Percentiles rank a stretch among this genome's conserved stretches.
Conservation (phyloP, 2,888 invertebrate species). For the Rhaphigaster nebulosa region DNA sequence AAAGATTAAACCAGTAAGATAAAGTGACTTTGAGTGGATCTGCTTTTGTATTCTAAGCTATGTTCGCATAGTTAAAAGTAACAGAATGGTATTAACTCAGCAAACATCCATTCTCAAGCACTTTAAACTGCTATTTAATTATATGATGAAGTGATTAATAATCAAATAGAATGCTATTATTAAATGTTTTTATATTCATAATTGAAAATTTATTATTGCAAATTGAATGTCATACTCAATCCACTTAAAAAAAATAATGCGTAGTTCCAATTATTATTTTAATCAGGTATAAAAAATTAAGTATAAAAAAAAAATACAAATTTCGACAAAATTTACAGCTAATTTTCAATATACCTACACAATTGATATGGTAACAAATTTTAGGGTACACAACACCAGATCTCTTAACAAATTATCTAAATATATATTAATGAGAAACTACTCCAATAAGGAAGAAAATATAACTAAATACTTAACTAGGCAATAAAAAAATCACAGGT, state of each 20-base stretch:
- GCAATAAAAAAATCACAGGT: slow-evolving; percentile 18
- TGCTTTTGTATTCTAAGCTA: background rate
- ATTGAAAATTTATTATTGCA: background rate
- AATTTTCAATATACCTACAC: background rate
- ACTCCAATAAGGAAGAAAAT: background rate
- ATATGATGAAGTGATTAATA: background rate
- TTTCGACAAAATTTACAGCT: background rate
- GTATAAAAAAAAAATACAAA: background rate
- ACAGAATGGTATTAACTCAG: background rate
- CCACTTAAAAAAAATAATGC: background rate
- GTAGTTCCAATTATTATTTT: background rate
- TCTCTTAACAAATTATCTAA: background rate
- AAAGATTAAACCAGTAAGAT: background rate
- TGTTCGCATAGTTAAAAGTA: background rate
- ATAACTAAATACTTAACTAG: slow-evolving; percentile 4
- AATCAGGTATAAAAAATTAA: background rate
- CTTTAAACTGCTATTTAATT: background rate
- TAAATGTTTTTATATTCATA: background rate
- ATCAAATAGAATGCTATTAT: background rate
- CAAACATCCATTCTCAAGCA: background rate
- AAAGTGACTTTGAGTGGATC: background rate
- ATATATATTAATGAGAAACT: background rate
- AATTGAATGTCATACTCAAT: background rate
- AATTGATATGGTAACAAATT: background rate
- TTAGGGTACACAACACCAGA: background rate